A percentile compares a stretch with the other conserved stretches of the same genome.
phyloP scores from a whole-genome alignment of 2,797 vertebrate species.

The Momotus momota region DNA sequence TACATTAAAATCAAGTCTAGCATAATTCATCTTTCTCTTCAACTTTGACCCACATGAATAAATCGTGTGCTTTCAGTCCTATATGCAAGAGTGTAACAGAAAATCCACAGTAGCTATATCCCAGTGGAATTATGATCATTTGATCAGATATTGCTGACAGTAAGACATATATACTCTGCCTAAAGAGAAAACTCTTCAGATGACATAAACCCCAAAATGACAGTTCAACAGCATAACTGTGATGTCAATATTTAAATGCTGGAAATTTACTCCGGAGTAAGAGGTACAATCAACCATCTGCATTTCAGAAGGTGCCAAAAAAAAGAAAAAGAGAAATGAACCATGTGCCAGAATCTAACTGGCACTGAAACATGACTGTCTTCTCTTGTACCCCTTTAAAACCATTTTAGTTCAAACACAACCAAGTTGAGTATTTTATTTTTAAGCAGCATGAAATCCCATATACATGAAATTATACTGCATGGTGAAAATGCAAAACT shows the following conservation, averaged over 20 bases:
- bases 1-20: neutral
- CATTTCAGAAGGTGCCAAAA: neutral
- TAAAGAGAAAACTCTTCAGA: neutral
- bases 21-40: neutral
- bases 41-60: neutral
- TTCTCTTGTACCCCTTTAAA: neutral
- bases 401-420: neutral
- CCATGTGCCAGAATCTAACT: neutral
- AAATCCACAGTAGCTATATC: neutral
- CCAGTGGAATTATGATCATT: neutral
- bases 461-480: neutral
- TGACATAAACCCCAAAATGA: neutral
- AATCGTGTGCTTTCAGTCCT: neutral
- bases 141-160: neutral
- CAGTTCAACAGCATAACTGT: neutral
- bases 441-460: neutral
- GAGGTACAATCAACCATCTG: neutral
- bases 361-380: neutral
- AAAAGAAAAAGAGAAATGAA: neutral
- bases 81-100: neutral
- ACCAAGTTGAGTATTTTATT: neutral
- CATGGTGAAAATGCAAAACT: neutral
- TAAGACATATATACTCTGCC: neutral
- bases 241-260: neutral
- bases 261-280: neutral